Base-by-base conservation (phyloP, 2,113 vertebrate genomes). In the Podiceps cristatus region DNA sequence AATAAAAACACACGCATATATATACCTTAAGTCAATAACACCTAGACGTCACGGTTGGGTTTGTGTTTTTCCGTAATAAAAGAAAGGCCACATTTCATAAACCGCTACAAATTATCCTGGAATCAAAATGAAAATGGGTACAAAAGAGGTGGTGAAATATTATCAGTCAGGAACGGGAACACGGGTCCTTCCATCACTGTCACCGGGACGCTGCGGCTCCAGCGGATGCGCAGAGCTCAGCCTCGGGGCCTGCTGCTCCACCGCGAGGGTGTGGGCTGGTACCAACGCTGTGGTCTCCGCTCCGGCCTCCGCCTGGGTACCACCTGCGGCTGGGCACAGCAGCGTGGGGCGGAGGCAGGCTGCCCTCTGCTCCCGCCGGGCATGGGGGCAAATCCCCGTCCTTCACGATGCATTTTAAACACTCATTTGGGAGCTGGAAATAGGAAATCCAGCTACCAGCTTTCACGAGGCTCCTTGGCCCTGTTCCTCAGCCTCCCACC, bases 121-220 rank as follows among this genome's bases (percentile, higher is more conserved):
- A 91, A 95, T 88, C 74, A 79, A 96, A 97, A 97, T 80, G 96
- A 91, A 95, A 95, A 88, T 53, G 17, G 77, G 33, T n/a, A 78
- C 80, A 86, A 86, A 88, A 89, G 73, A 94, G 66, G 66, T 89
- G 90, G 91, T 97, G 95, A 96, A 93, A 80, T 87, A 94, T 84
- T 31, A 90, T 92, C 95, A 79, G 85, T 96, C 96, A 95, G 13
- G 7, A 79, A 47, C 14, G 55, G 73, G 13, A 75, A 71, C 71
- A 52, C 3, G 29, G 42, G 53, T 88, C 58, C 31, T 25, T 96
- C 93, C 95, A 66, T 96, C 89, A 71, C 18, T 69, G 80, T 86
- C 91, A 96, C 47, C 0, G 2, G 20, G 64, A 82, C 10, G 50
- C 4, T 52, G 55, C 1, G 7, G 37, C 8, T n/a, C 13, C n/a